These are phyloP conservation scores for Chironomus tepperi DNA, from an alignment of 1,140 invertebrate species.

Conservation along the genomic window DNA sequence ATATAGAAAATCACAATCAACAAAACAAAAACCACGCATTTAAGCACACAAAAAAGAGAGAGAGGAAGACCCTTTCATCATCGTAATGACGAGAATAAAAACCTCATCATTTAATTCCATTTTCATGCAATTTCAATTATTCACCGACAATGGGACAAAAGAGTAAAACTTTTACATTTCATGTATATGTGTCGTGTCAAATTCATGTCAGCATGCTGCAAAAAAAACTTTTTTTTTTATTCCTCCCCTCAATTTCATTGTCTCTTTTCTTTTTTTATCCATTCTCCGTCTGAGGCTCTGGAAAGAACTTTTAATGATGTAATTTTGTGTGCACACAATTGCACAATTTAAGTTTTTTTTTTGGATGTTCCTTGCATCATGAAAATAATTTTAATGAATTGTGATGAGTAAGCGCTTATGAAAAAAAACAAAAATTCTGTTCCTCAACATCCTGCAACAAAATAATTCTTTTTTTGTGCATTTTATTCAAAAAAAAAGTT, in stretches of 20 bases:
- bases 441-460: too few species aligned
- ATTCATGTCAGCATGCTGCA: neutral
- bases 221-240: neutral
- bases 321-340: constrained; percentile 2
- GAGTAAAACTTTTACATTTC: too few species aligned
- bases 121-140: neutral
- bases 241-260: too few species aligned
- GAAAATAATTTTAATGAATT: neutral
- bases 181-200: neutral
- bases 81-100: neutral
- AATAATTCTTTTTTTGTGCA: neutral
- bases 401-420: neutral
- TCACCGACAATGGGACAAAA: too few species aligned
- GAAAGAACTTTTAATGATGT: constrained; percentile 8
- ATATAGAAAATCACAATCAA: too few species aligned
- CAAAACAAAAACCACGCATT: too few species aligned
- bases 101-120: constrained; percentile 8
- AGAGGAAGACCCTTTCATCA: neutral
- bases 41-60: neutral
- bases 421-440: too few species aligned
- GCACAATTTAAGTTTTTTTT: neutral
- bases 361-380: too few species aligned
- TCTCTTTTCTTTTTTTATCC: too few species aligned
- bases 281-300: neutral
- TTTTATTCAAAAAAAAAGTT: neutral